These are phyloP conservation scores for Cnemophilus loriae DNA, from an alignment of 2,113 vertebrate genomes.

Conservation along the genomic window DNA sequence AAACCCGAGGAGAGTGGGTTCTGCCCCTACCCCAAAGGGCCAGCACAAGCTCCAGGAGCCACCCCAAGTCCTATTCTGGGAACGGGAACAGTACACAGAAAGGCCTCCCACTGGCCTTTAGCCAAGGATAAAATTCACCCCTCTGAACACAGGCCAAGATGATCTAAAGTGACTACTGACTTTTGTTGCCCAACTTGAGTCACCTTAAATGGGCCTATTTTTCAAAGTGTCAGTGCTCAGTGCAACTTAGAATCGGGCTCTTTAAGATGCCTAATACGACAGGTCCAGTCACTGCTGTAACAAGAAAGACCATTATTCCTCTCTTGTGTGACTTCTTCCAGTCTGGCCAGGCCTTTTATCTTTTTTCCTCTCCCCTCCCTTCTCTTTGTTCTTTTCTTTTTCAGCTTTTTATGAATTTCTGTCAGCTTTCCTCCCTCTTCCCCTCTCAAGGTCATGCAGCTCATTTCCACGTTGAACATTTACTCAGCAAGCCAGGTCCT, in stretches of 20 bases:
- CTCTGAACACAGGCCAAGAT: constrained; percentile 45
- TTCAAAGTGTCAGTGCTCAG: background rate
- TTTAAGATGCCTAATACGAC: background rate
- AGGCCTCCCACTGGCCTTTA: constrained; percentile 13
- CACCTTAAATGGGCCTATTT: constrained; percentile 63
- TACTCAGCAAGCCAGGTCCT: constrained; percentile 84
- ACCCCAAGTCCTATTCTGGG: constrained; percentile 47
- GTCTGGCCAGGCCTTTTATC: background rate
- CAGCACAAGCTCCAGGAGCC: background rate
- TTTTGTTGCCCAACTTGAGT: constrained; percentile 59
- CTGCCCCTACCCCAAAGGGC: background rate
- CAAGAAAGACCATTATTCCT: background rate
- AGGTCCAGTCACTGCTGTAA: background rate
- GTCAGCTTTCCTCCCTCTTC: background rate
- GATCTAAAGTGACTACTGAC: constrained; percentile 61
- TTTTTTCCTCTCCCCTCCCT: background rate
- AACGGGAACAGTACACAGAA: constrained; percentile 20
- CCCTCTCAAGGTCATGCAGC: constrained; percentile 83
- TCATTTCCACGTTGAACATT: constrained; percentile 81
- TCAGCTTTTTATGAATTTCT: constrained; percentile 50
- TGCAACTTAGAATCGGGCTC: background rate
- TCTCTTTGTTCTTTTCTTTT: constrained; percentile 23
- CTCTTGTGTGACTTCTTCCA: background rate
- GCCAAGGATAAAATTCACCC: constrained; percentile 58
- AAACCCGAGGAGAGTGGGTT: background rate